These are phyloP conservation scores for Nematopogon swammerdamellus DNA, from an alignment of 2,888 invertebrate genomes.

Conservation along the genomic window DNA sequence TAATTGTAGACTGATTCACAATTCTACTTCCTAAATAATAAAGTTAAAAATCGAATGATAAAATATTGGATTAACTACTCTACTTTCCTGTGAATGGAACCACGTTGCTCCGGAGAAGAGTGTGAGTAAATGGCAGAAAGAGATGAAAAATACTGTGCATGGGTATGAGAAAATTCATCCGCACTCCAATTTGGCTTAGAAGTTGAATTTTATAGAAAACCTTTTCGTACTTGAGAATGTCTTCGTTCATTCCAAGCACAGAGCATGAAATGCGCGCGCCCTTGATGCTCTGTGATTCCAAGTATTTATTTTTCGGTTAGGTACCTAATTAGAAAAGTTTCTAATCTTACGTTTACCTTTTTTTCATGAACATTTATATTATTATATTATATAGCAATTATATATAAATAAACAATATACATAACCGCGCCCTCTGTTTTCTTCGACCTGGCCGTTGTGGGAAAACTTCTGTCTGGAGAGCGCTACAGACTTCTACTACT, in stretches of 20 bases:
- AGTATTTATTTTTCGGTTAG: not conserved
- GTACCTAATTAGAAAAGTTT: no score
- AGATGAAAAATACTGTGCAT: slow-evolving; percentile 19
- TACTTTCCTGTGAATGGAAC: not conserved
- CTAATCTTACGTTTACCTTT: no score
- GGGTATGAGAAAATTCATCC: slow-evolving; percentile 7
- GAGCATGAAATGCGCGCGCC: no score
- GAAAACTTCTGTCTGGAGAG: no score
- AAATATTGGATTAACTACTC: not conserved
- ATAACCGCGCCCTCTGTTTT: no score
- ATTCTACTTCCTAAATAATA: not conserved
- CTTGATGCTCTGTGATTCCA: not conserved
- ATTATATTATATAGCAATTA: no score
- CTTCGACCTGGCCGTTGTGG: no score
- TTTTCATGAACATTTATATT: no score
- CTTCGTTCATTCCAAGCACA: no score
- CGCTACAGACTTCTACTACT: no score
- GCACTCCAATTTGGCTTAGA: slow-evolving; percentile 1
- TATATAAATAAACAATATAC: no score
- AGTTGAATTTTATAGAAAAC: not conserved
- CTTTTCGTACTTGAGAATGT: no score
- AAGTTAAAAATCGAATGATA: not conserved
- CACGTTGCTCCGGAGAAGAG: not conserved
- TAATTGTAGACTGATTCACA: not conserved
- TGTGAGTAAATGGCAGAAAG: slow-evolving; percentile 40